Base-by-base conservation (phyloP, 1,140 invertebrate genomes). In the Anastrepha ludens region DNA sequence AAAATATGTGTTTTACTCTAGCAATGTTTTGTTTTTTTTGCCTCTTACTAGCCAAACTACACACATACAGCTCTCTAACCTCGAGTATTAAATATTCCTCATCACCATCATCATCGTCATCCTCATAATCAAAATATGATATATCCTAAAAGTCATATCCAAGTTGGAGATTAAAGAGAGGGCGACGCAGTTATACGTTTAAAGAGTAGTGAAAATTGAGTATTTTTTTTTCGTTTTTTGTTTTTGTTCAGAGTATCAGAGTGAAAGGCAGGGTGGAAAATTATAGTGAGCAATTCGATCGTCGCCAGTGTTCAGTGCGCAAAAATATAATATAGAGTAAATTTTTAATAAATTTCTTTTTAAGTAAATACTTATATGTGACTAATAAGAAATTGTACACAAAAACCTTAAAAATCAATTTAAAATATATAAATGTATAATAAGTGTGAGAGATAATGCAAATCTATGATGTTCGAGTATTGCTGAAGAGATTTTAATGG, bases 111-210 rank as follows among this genome's bases (percentile, higher is more conserved):
- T 91, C 89, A 29, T 81, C 74, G 47, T 81, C 74, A 85, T 92
- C 90, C 88, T 93, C 91, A 90, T 91, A 91, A 92, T 93, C 91
- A 93, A 93, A 93, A 93, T 91, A 93, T 64, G 91, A 91, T 89
- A 92, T 87, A 88, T 92, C 91, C 91, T 92, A 90, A 86, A 50
- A 39, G 70, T 50, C 47, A 81, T n/a, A 58, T 78, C 85, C 78
- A 86, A 60, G 41, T 58, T 8, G 41, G 15, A 7, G 41, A 17
- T 11, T 8, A 81, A 81, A 55, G n/a, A 13, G 9, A 11, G 17
- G 17, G 67, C 67, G 41, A 74, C 67, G 67, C 9, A 47, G 65
- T 67, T 67, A 29, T 29, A 29, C 29, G 29, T 29, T 29, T 29
- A 62, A 62, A 17, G 60, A 17, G 4, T 17, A 74, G 41, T 74